These are phyloP conservation scores for Xiphydria camelus DNA, from an alignment of 2,888 invertebrate genomes.

Conservation along the genomic window DNA sequence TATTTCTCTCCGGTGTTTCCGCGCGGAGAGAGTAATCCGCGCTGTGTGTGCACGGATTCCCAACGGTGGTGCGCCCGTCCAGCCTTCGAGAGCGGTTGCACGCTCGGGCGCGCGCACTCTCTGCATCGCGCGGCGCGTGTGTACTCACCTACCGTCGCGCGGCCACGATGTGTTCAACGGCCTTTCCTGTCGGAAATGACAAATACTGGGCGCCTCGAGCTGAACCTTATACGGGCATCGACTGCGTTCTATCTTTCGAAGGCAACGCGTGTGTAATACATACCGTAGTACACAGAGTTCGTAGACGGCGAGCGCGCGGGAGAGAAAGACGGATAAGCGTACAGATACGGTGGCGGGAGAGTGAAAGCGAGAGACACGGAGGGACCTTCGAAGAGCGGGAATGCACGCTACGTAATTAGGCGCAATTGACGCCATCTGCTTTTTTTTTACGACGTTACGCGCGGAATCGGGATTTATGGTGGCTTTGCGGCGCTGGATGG, in stretches of 20 bases:
- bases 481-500: no score
- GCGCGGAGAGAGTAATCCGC: no score
- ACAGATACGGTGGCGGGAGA: not conserved
- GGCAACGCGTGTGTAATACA: slow-evolving; percentile 1
- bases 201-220: slow-evolving; percentile 35
- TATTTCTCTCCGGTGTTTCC: no score
- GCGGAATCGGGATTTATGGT: slow-evolving; percentile 43
- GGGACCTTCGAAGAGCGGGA: not conserved
- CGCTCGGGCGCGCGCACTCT: no score
- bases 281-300: not conserved
- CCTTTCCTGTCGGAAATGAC: slow-evolving; percentile 45
- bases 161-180: slow-evolving; percentile 13
- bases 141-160: no score
- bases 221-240: slow-evolving; percentile 37
- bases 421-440: slow-evolving; percentile 43
- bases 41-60: no score
- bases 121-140: no score
- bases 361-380: not conserved
- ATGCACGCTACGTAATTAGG: slow-evolving; percentile 31
- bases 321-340: not conserved
- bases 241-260: slow-evolving; percentile 11
- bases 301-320: not conserved
- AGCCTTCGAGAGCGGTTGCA: no score
- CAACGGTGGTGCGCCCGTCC: no score
- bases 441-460: slow-evolving; percentile 27